Base-by-base conservation (phyloP, 2,888 invertebrate genomes). In the Diarsia rubi region DNA sequence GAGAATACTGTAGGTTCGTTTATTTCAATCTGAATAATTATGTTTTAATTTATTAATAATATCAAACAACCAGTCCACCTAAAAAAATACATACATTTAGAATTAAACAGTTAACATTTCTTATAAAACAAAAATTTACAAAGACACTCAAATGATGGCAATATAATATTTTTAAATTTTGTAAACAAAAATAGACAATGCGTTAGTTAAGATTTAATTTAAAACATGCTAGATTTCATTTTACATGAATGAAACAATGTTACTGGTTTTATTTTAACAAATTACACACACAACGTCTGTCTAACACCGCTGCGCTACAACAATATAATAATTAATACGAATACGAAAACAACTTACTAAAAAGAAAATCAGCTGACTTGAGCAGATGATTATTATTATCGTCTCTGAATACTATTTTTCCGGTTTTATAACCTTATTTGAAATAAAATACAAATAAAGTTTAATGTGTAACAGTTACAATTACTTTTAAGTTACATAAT, bases 341-440 rank as follows among this genome's bases (percentile, higher is more conserved):
- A 0, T 31, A 64, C 1, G 27, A 78, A 67, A 80, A 74, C 37
- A 75, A 85, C 84, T 85, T 87, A 77, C 77, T 63, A 66, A 75
- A 78, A 78, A 69, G 66, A 49, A 73, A 79, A 86, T 86, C 85
- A 86, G 85, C 87, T 86, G 87, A 86, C 87, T 78, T 66, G 69
- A 68, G 37, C 49, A 64, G 69, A 59, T 68, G 44, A 75, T 75
- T 75, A 64, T 69, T n/a, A n/a, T n/a, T n/a, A 67, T 69, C 37
- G 31, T 21, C 16, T 62, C 52, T 59, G 47, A 80, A 64, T 72
- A 64, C 27, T 71, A 31, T 47, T 63, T 71, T 52, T 57, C 67
- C 73, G 64, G 63, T 69, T 69, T 60, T 63, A n/a, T 64, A 72
- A 69, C 67, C 69, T 67, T 52, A 73, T 2, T 66, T 9, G 8